These are phyloP conservation scores for Podarcis cretensis DNA, from an alignment of 2,113 vertebrate species.

Conservation along the genomic window DNA sequence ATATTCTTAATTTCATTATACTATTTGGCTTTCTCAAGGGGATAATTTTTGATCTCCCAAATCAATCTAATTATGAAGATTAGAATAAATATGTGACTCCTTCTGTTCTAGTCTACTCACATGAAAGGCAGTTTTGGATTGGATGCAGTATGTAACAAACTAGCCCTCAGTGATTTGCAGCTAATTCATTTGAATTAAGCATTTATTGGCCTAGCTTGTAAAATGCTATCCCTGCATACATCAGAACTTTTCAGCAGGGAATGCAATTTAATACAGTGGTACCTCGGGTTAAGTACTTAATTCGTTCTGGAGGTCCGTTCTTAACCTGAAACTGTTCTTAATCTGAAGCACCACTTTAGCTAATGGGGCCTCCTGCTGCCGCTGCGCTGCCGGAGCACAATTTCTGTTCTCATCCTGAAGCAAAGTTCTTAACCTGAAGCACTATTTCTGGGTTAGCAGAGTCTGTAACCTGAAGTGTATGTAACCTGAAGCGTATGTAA, in stretches of 20 bases:
- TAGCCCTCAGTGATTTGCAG: neutral
- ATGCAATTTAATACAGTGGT: neutral
- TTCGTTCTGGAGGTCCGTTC: too few species aligned
- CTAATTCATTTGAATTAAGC: neutral
- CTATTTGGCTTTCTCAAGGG: conserved; percentile 2
- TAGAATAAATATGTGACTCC: conserved; percentile 31
- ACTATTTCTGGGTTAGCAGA: too few species aligned
- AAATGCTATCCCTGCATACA: neutral
- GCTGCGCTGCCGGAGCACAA: too few species aligned
- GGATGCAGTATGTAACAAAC: rapidly evolving
- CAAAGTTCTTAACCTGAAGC: too few species aligned
- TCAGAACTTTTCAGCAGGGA: neutral
- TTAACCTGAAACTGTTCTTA: too few species aligned
- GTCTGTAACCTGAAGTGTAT: too few species aligned
- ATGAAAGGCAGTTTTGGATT: neutral
- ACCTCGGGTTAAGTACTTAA: too few species aligned
- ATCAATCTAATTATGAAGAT: conserved; percentile 14
- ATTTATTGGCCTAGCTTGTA: neutral
- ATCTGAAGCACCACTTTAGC: too few species aligned
- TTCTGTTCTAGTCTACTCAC: neutral
- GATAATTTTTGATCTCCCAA: conserved; percentile 24
- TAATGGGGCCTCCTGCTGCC: too few species aligned
- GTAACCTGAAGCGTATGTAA: too few species aligned
- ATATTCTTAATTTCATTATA: conserved; percentile 8
- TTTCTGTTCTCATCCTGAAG: too few species aligned